phyloP scores from a whole-genome alignment of 2,797 vertebrate genomes.

The Enteromius mattozi region DNA sequence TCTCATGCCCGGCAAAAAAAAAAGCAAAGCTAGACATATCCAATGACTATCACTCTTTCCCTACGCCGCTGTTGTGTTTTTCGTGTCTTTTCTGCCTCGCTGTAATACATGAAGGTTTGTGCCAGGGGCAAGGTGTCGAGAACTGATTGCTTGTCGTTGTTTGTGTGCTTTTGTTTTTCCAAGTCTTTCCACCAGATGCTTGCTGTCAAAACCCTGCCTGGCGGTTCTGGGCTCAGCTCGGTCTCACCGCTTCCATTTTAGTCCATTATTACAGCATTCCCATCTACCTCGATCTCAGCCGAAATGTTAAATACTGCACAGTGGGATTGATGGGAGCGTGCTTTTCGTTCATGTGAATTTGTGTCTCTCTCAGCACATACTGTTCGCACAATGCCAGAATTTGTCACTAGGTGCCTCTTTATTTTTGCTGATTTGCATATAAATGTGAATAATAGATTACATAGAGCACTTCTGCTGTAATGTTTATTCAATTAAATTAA shows the following conservation, averaged over 20 bases:
- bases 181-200: conserved; percentile 32
- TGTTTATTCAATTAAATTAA: conserved; percentile 54
- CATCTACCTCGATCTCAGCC: not conserved
- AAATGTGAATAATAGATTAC: conserved; percentile 50
- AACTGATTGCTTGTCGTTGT: conserved; percentile 54
- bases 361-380: conserved; percentile 18
- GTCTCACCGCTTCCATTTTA: conserved; percentile 2
- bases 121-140: conserved; percentile 55
- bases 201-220: conserved; percentile 42
- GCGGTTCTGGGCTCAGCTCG: conserved; percentile 4
- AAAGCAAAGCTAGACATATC: conserved; percentile 28
- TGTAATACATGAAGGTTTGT: conserved; percentile 54
- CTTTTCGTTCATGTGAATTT: conserved; percentile 11
- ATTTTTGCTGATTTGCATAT: conserved; percentile 51
- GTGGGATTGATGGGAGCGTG: conserved; percentile 7
- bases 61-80: conserved; percentile 36
- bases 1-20: conserved; percentile 38
- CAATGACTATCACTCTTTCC: conserved; percentile 43
- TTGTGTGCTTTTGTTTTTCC: conserved; percentile 46
- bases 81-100: conserved; percentile 17
- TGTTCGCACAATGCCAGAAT: conserved; percentile 32
- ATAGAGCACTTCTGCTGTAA: conserved; percentile 26
- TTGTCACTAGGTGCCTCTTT: conserved; percentile 49
- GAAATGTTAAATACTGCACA: conserved; percentile 16
- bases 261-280: conserved; percentile 3